These are phyloP conservation scores for Apogon hyalosoma DNA, from an alignment of 2,797 vertebrate genomes.

Conservation along the genomic window DNA sequence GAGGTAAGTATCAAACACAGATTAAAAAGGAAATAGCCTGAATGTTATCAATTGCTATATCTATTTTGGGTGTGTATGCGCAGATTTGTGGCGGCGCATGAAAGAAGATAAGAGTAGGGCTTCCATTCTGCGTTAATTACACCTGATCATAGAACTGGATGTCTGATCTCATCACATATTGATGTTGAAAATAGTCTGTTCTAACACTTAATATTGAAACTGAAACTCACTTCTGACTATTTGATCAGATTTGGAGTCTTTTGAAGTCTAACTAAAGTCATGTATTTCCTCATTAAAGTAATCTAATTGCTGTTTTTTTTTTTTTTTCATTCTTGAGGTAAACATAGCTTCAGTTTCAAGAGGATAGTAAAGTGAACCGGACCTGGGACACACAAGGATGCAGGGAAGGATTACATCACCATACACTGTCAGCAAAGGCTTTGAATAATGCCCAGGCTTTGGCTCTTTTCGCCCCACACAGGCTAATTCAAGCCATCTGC, in stretches of 20 bases:
- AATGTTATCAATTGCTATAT: not conserved
- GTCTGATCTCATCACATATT: not conserved
- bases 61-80: not conserved
- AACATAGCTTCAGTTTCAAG: slow-evolving; percentile 12
- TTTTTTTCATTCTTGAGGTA: not conserved
- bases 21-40: not conserved
- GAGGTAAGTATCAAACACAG: not conserved
- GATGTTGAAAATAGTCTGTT: not conserved
- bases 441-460: not conserved
- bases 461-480: not conserved
- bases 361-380: slow-evolving; percentile 1
- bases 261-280: not conserved
- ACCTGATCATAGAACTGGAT: not conserved
- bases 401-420: slow-evolving; percentile 19
- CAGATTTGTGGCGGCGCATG: not conserved
- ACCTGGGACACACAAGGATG: not conserved
- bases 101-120: not conserved
- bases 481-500: not conserved
- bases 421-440: not conserved
- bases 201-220: no score
- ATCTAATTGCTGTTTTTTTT: not conserved
- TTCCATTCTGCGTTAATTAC: slow-evolving; percentile 15
- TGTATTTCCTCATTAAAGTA: not conserved
- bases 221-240: no score
- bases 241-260: not conserved